phyloP scores from a whole-genome alignment of 2,113 vertebrate genomes.

The Chlorodrepanis virens region DNA sequence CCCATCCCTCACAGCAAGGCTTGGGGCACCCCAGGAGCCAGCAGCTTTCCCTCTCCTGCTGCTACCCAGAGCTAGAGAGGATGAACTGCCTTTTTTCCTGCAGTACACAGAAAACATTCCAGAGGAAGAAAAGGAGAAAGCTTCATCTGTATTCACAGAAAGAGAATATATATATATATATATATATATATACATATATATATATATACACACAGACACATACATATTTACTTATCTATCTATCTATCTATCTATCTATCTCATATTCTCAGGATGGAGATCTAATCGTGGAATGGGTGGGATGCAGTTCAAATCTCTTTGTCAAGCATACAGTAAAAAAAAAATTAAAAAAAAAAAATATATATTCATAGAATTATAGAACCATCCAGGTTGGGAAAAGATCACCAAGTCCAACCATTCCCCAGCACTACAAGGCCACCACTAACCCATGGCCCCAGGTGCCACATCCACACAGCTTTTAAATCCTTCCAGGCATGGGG shows the following conservation, averaged over 20 bases:
- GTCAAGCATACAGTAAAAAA: not conserved
- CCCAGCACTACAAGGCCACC: not conserved
- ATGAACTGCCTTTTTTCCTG: not conserved
- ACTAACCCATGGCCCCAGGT: not conserved
- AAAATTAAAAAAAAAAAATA: too few relatives aligned
- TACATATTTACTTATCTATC: not conserved
- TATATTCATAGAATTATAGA: not conserved
- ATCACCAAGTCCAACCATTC: not conserved
- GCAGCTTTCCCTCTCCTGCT: not conserved
- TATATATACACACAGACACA: not conserved
- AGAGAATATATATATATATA: not conserved
- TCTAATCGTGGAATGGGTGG: slow-evolving; percentile 38
- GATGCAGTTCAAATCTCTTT: slow-evolving; percentile 22
- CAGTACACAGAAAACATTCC: not conserved
- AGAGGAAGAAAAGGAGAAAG: not conserved
- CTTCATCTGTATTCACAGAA: slow-evolving; percentile 10
- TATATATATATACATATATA: not conserved
- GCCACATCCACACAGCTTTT: not conserved
- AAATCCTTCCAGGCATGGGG: not conserved
- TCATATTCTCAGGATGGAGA: not conserved
- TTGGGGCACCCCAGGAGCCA: not conserved
- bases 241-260: not conserved
- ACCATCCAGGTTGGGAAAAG: not conserved
- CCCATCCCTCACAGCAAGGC: not conserved
- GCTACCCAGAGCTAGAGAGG: not conserved